Conservation (phyloP, 2,888 invertebrate genomes). For the Minunthozetes semirufus region DNA sequence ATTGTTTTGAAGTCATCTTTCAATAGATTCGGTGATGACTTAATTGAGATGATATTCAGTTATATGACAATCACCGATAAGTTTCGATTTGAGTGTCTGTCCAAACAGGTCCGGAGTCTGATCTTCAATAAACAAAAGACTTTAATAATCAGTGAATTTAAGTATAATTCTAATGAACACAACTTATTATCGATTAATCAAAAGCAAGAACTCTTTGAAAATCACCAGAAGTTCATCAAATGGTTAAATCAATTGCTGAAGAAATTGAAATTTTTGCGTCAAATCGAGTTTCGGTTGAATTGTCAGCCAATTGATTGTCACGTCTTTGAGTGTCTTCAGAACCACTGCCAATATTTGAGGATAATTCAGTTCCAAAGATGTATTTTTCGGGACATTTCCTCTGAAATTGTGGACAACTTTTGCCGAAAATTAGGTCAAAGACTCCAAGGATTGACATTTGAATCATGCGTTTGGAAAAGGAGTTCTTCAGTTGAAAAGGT, state of each 20-base stretch:
- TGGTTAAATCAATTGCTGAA: background rate
- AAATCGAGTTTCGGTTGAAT: background rate
- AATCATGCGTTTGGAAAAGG: slow-evolving; percentile 8
- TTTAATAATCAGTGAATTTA: background rate
- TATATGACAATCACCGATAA: background rate
- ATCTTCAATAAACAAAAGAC: background rate
- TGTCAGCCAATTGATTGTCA: background rate
- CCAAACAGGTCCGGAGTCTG: background rate
- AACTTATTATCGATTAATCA: background rate
- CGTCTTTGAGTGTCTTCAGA: background rate
- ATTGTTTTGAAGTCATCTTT: background rate
- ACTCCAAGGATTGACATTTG: background rate
- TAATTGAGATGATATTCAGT: background rate
- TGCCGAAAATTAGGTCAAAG: background rate
- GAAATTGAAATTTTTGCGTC: background rate
- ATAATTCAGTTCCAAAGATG: background rate
- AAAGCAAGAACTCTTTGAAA: background rate
- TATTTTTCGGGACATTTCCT: background rate
- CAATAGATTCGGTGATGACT: background rate
- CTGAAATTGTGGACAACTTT: background rate
- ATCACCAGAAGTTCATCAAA: background rate
- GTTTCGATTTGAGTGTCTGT: background rate
- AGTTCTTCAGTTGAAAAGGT: background rate
- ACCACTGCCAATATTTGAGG: background rate
- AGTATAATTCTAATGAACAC: background rate